A percentile compares a stretch with the other conserved stretches of the same genome.
Evolutionary conservation across 2,888 invertebrate species (phyloP).

Genomic region (Byasa hedistus): DNA sequence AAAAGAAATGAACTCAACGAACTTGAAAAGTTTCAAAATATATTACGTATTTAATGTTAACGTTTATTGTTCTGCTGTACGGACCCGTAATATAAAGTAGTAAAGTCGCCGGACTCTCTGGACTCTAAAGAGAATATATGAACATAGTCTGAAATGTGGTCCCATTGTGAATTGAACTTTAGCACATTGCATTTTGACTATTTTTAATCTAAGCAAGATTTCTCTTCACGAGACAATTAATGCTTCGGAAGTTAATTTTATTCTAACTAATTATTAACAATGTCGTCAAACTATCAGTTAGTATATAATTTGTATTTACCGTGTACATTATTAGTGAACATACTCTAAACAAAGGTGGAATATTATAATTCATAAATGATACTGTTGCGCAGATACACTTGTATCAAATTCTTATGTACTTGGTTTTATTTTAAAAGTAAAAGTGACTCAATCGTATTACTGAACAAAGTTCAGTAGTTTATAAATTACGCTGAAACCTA

Average conservation of each 20-base stretch:
- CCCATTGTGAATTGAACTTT: background rate
- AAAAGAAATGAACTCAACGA: background rate
- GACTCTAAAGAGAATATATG: conserved; percentile 2
- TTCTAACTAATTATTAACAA: background rate
- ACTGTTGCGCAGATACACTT: no score
- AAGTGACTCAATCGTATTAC: no score
- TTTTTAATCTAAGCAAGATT: background rate
- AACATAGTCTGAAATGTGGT: background rate
- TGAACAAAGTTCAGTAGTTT: no score
- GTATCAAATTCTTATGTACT: no score
- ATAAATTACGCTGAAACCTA: no score
- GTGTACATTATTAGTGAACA: background rate
- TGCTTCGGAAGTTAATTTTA: background rate
- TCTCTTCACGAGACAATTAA: background rate
- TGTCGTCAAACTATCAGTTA: background rate
- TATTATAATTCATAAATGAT: no score
- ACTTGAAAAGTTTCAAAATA: background rate
- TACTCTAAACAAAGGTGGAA: no score
- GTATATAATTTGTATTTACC: background rate
- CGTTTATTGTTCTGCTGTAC: conserved; percentile 2
- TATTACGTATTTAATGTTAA: conserved; percentile 1
- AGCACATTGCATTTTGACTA: background rate
- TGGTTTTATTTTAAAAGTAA: no score
- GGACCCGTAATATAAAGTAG: conserved; percentile 1
- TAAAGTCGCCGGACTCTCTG: background rate